phyloP scores from a whole-genome alignment of 1,140 invertebrate species.

The Samia ricini region DNA sequence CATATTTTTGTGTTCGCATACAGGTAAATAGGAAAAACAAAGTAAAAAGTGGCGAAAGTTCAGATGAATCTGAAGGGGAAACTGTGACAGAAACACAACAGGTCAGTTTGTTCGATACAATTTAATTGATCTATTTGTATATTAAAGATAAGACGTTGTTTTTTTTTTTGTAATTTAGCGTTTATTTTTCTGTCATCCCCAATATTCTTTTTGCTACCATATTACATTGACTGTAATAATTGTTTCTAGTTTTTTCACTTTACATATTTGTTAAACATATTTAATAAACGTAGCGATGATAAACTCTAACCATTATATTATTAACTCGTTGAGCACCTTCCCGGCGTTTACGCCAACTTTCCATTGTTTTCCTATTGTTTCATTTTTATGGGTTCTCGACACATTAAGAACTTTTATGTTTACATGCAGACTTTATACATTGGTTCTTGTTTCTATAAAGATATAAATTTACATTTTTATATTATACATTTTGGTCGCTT shows the following conservation, averaged over 20 bases:
- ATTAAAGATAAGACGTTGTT: not conserved
- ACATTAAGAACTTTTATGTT: too few relatives aligned
- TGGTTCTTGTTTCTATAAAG: too few relatives aligned
- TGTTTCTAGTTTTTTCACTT: not conserved
- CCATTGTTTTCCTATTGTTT: too few relatives aligned
- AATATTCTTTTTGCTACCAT: not conserved
- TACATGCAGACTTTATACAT: too few relatives aligned
- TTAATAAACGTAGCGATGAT: not conserved
- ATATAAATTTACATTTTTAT: too few relatives aligned
- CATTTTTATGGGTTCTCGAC: too few relatives aligned
- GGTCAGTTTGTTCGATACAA: constrained; percentile 40
- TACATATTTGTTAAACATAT: not conserved
- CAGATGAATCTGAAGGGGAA: constrained; percentile 74
- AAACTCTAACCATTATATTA: too few relatives aligned
- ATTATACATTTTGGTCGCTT: too few relatives aligned
- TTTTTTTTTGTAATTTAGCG: not conserved
- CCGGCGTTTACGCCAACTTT: too few relatives aligned
- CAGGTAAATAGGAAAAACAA: constrained; percentile 75
- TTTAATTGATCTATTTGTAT: not conserved
- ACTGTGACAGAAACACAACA: constrained; percentile 75
- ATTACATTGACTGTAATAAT: not conserved
- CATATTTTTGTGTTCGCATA: constrained; percentile 20
- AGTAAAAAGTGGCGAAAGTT: constrained; percentile 71
- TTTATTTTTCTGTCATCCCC: not conserved
- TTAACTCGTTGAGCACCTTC: too few relatives aligned